A percentile compares a stretch with the other conserved stretches of the same genome.
phyloP scores from a whole-genome alignment of 2,797 vertebrate genomes.

The Acridotheres tristis region DNA sequence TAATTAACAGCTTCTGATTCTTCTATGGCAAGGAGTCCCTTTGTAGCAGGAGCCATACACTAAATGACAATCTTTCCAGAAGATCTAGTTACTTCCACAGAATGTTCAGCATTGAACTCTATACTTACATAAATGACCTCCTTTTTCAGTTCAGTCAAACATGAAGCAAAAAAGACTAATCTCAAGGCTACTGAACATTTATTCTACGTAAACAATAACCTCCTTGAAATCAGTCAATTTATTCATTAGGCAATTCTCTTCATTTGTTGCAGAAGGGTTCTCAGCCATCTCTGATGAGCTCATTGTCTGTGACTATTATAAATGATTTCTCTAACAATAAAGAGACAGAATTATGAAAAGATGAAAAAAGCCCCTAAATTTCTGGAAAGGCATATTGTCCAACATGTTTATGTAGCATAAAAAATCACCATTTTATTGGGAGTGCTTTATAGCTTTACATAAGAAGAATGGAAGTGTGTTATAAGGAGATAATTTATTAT shows the following conservation, averaged over 20 bases:
- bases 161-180: background rate
- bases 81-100: background rate
- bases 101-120: background rate
- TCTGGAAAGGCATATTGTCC: background rate
- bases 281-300: background rate
- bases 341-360: background rate
- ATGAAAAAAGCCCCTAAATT: accelerated
- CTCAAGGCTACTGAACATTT: background rate
- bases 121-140: background rate
- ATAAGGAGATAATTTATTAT: accelerated
- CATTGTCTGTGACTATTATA: background rate
- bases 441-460: background rate
- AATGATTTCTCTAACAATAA: background rate
- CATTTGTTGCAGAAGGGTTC: background rate
- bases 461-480: background rate
- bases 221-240: background rate
- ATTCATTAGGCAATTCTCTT: background rate
- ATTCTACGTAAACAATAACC: background rate
- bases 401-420: accelerated
- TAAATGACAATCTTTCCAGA: background rate
- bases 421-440: background rate
- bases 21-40: background rate
- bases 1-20: background rate
- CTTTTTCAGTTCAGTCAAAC: background rate
- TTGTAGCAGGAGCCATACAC: background rate